phyloP scores from a whole-genome alignment of 2,113 vertebrate species.

The Calidris pugnax region DNA sequence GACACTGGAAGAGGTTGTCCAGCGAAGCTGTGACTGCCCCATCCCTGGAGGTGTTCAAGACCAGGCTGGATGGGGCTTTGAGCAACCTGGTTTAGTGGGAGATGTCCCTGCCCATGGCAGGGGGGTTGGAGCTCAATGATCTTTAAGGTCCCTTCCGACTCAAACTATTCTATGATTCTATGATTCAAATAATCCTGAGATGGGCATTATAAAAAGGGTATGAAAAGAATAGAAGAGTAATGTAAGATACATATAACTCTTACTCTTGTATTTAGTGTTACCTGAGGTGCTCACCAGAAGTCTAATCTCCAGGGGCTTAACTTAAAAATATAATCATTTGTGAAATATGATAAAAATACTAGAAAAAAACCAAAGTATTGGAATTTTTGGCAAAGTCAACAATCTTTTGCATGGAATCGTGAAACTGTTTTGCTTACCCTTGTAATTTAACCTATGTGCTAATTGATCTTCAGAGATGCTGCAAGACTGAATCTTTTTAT shows the following conservation, averaged over 20 bases:
- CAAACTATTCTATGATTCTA: neutral
- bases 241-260: neutral
- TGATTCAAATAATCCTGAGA: neutral
- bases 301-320: neutral
- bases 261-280: neutral
- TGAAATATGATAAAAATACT: neutral
- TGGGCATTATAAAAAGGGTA: neutral
- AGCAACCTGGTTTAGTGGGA: neutral
- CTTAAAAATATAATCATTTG: neutral
- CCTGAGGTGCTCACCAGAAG: neutral
- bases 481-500: neutral
- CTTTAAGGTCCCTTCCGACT: neutral
- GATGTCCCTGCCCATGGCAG: neutral
- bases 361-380: neutral
- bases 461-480: neutral
- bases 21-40: neutral
- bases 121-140: neutral
- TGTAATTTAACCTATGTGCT: neutral
- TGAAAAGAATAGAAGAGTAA: neutral
- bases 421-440: fast-evolving
- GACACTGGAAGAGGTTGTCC: neutral
- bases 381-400: neutral
- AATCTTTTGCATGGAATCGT: neutral
- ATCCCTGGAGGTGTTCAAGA: neutral
- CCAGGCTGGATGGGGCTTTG: neutral